Base-by-base conservation (phyloP, 2,888 invertebrate species). In the Tetrapedia diversipes region DNA sequence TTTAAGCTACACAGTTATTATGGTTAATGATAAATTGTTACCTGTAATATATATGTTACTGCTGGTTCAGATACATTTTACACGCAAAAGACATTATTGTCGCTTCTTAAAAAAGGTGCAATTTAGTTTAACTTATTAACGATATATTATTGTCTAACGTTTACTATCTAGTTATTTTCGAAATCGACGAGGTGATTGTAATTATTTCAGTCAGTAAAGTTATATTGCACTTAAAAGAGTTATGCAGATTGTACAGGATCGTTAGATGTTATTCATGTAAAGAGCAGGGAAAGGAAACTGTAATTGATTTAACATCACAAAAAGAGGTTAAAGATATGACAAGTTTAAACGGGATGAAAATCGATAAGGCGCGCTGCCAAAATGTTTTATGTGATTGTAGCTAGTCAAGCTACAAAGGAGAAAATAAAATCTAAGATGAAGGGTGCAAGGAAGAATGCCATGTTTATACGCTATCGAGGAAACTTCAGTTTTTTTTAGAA, bases 401-500 rank as follows among this genome's bases (percentile, higher is more conserved):
- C 78, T 86, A 72, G 77, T 84, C 81, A 66, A n/a, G 81, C 84
- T 80, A 79, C 82, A 69, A 70, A 68, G 24, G n/a, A 22, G 3
- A 67, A 77, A 63, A 59, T 4, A 67, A 80, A 67, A 73, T 83
- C 67, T 53, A 76, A 61, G 60, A 73, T 70, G 57, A 47, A 75
- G 75, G 84, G 80, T 81, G 81, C 77, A 73, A 81, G 83, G 78
- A 86, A 86, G 84, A 86, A 85, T 85, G 85, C 85, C 86, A 86
- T 78, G 59, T 72, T 64, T 78, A 64, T 73, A 54, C 64, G 61
- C 47, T 22, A 69, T 59, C 34, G 41, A 51, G 22, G 27, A 65
- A 68, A 51, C 24, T 22, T 72, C 43, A 51, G 34, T 67, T 67
- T 69, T n/a, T n/a, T 34, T 22, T 22, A 67, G 57, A 63, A 45